Evolutionary conservation across 1,140 invertebrate species (phyloP).

Genomic region (Tribolium castaneum): DNA sequence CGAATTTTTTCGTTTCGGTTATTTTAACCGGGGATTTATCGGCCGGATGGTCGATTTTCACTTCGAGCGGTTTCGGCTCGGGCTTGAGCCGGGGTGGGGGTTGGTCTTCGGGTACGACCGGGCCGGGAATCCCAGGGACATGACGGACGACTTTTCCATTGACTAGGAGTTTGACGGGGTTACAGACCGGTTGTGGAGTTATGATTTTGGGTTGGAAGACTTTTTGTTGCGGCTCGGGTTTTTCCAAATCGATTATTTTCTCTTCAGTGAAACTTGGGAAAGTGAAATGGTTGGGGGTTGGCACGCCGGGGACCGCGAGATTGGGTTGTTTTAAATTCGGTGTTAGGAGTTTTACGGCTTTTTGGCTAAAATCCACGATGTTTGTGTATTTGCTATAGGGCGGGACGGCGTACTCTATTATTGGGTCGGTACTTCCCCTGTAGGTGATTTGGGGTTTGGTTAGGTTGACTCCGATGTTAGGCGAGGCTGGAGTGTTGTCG

Average conservation of each 20-base stretch:
- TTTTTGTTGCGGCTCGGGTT: constrained; percentile 44
- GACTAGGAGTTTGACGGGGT: constrained; percentile 72
- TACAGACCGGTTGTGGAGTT: constrained; percentile 65
- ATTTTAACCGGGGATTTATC: constrained; percentile 27
- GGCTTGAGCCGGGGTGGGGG: constrained; percentile 39
- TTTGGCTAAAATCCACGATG: constrained; percentile 63
- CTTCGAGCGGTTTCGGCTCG: constrained; percentile 15
- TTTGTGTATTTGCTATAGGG: constrained; percentile 56
- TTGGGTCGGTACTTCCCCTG: constrained; percentile 5
- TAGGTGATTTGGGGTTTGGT: constrained; percentile 51
- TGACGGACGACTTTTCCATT: constrained; percentile 82
- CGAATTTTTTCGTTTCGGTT: constrained; percentile 70
- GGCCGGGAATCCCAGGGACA: constrained; percentile 84
- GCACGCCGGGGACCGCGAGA: constrained; percentile 54
- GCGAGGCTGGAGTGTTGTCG: constrained; percentile 51
- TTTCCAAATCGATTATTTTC: constrained; percentile 40
- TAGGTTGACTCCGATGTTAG: constrained; percentile 54
- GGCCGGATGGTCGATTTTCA: constrained; percentile 54
- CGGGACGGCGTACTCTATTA: background rate
- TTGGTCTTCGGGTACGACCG: constrained; percentile 62
- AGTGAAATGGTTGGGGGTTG: constrained; percentile 46
- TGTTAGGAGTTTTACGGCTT: constrained; percentile 59
- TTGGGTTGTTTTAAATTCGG: constrained; percentile 62
- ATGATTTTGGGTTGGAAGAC: constrained; percentile 32
- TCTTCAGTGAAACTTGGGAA: constrained; percentile 4